These are phyloP conservation scores for Drosophila mimetica DNA, from an alignment of 2,888 invertebrate genomes.

Conservation along the genomic window DNA sequence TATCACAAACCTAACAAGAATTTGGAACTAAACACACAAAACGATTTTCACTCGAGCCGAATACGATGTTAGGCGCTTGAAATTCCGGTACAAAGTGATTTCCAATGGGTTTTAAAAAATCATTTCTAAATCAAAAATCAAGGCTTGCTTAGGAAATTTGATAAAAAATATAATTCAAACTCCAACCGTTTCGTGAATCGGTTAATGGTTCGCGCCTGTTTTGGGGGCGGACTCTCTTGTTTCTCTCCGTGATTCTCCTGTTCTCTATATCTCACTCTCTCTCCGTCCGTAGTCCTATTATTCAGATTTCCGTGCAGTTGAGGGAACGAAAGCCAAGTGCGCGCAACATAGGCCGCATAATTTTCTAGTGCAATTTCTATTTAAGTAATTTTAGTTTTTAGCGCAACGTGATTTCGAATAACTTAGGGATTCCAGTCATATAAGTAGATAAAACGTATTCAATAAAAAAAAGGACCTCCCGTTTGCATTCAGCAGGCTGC, in stretches of 20 bases:
- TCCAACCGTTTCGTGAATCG: constrained; percentile 12
- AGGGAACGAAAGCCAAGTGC: constrained; percentile 53
- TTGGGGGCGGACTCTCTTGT: constrained; percentile 20
- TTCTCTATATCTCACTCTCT: constrained; percentile 10
- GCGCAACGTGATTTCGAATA: constrained; percentile 16
- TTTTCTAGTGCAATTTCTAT: constrained; percentile 55
- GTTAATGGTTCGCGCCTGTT: constrained; percentile 11
- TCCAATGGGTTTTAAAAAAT: accelerated
- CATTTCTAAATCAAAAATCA: background rate
- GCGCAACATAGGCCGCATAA: constrained; percentile 59
- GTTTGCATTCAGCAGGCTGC: constrained; percentile 17
- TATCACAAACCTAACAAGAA: constrained; percentile 9
- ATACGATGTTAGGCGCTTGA: constrained; percentile 2
- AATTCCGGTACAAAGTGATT: constrained; percentile 6
- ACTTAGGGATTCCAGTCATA: constrained; percentile 4
- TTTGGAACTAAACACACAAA: constrained; percentile 19
- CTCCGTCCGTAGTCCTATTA: constrained; percentile 37
- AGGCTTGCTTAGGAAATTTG: constrained; percentile 11
- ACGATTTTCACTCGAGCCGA: constrained; percentile 18
- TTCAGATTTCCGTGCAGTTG: constrained; percentile 48
- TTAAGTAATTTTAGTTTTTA: constrained; percentile 57
- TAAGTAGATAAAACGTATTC: constrained; percentile 4
- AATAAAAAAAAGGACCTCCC: background rate
- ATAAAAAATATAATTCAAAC: background rate
- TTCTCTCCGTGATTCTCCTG: background rate